Evolutionary conservation across 2,888 invertebrate species (phyloP), one percentile per base, ranked within the genome.

Genomic region (Asteroscopus sphinx): DNA sequence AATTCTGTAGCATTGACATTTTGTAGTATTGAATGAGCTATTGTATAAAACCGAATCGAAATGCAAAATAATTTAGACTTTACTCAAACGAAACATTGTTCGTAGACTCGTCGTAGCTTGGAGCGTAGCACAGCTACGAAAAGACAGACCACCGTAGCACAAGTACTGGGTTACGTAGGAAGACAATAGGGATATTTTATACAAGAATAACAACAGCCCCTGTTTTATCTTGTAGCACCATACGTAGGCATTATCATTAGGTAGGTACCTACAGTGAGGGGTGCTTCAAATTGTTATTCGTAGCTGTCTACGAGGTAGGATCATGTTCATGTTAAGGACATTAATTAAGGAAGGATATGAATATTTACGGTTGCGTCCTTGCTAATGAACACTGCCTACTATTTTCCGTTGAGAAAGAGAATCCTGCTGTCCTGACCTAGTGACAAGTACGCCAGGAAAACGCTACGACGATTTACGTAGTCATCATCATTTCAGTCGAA

Each of bases 91-190:
- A 13, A 48, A 39, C 39, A 17, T 12, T 30, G 0, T n/a, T 53
- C 44, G 33, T 60, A 63, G 39, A 39, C 12, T 36, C 46, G 61
- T 36, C 46, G 61, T 63, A 61, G 64, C 55, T 17, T 64, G 54
- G 52, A 28, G 16, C 39, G 21, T 46, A 53, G 54, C 21, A 1
- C 6, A 21, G 56, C 61, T 64, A 61, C 61, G 56, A 40, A 55
- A 0, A 12, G 4, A 0, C 17, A 7, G 1, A 35, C 8, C 30
- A 41, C n/a, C 46, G 64, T 63, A 54, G 61, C 64, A 54, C 28
- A n/a, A 39, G 7, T 2, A 15, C 9, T 35, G 30, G 25, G 15
- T 32, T 4, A 28, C 11, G 12, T 41, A 13, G 8, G 0, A 0
- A 0, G 21, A 6, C 1, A 1, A 1, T 21, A 21, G 6, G 4